Conservation (phyloP, 2,797 vertebrate genomes). For the Tinamus major region DNA sequence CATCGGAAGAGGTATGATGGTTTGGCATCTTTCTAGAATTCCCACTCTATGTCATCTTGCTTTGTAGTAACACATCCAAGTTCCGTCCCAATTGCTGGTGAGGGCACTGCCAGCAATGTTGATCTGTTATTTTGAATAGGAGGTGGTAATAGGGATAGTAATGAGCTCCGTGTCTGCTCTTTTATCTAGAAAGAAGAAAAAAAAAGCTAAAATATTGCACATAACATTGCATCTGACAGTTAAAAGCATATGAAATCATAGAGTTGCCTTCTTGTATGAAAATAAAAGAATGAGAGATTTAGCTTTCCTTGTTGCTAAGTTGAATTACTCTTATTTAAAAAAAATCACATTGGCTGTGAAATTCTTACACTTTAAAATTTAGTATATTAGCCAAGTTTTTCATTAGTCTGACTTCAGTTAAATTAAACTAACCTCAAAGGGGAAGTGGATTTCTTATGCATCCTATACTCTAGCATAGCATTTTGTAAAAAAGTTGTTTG, state of each 20-base stretch:
- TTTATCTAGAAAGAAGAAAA: conserved; percentile 83
- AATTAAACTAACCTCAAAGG: background rate
- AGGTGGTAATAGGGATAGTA: conserved; percentile 91
- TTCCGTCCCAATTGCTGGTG: conserved; percentile 48
- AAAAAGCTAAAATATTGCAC: background rate
- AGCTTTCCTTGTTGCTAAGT: background rate
- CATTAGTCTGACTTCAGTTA: background rate
- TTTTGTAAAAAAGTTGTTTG: background rate
- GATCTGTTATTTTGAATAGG: conserved; percentile 81
- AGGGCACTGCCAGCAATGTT: conserved; percentile 30
- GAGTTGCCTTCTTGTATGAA: background rate
- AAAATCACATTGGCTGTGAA: background rate
- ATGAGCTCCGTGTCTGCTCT: conserved; percentile 88
- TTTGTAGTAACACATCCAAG: conserved; percentile 47
- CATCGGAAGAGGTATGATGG: conserved; percentile 70
- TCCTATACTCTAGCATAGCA: background rate
- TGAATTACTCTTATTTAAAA: background rate
- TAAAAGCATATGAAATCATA: background rate
- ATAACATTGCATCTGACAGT: background rate
- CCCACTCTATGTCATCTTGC: conserved; percentile 71
- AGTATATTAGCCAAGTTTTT: background rate
- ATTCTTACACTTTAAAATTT: background rate
- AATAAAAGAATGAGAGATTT: background rate
- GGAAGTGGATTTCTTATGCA: background rate
- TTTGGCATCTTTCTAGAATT: conserved; percentile 74